phyloP scores from a whole-genome alignment of 2,797 vertebrate genomes.

The Garrulus glandarius region DNA sequence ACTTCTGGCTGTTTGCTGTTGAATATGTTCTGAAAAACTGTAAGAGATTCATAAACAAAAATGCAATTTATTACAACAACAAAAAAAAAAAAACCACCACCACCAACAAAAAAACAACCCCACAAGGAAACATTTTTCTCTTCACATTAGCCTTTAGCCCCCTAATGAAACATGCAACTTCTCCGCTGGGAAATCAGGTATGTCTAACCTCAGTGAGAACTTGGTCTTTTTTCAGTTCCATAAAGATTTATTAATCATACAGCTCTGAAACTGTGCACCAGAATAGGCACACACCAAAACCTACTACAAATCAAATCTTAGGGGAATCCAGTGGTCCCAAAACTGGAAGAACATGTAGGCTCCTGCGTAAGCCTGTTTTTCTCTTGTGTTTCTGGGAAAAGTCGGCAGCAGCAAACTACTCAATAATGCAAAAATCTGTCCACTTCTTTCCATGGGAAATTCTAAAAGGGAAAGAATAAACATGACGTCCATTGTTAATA shows the following conservation, averaged over 20 bases:
- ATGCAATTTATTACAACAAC: neutral
- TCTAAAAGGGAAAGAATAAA: slow-evolving; percentile 39
- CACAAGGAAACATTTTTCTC: neutral
- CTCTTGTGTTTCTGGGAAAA: slow-evolving; percentile 15
- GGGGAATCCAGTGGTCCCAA: neutral
- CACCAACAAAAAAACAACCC: neutral
- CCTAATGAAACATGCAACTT: neutral
- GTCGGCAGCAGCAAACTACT: neutral
- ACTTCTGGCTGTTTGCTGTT: neutral
- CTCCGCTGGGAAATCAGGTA: slow-evolving; percentile 6
- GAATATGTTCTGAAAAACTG: neutral
- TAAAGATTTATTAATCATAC: slow-evolving; percentile 36
- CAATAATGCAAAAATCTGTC: slow-evolving; percentile 42
- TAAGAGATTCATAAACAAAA: neutral
- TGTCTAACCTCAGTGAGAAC: slow-evolving; percentile 4
- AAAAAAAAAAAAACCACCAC: slow-evolving; percentile 21
- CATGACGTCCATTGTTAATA: slow-evolving; percentile 20
- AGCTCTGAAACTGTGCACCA: slow-evolving; percentile 20
- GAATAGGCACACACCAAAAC: slow-evolving; percentile 23
- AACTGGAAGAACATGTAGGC: neutral
- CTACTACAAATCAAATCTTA: slow-evolving; percentile 4
- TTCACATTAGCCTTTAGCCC: neutral
- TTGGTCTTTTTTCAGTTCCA: neutral
- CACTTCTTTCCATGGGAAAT: slow-evolving; percentile 67
- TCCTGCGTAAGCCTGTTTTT: neutral